Evolutionary conservation across 2,797 vertebrate species (phyloP), one percentile per base, ranked within the genome.

Genomic region (Sebastes oblongus): DNA sequence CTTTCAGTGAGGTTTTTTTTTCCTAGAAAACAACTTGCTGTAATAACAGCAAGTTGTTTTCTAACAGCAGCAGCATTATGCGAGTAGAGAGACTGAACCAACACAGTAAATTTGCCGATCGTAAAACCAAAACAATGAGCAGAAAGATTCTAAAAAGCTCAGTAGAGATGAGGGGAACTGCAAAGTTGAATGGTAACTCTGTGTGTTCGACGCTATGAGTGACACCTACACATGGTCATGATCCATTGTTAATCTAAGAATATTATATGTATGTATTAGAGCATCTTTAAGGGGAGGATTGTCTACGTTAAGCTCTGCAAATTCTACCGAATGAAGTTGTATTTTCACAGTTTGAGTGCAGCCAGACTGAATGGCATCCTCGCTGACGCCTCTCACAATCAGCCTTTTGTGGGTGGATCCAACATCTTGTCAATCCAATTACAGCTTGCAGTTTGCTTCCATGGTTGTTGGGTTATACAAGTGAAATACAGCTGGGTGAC

Each of bases 341-440:
- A 58, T 58, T 56, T 70, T 60, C 32, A 46, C 46, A 68, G 24
- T 64, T 34, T 36, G 16, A 39, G 67, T 18, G 29, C 20, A 72
- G 34, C 59, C 78, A 81, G 78, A 73, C 78, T 60, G 8, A 77
- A 72, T 36, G 60, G 60, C 64, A 22, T 12, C 79, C 25, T 58
- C 12, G 32, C 64, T 39, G 68, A 78, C 32, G 50, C 77, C 70
- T 75, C 16, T 77, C 69, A 74, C 67, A 64, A 66, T 78, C 78
- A 77, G 72, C 18, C 75, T 64, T 72, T 79, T 72, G 46, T 81
- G 65, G 81, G 75, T 20, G 75, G 83, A 72, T 70, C 54, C 69
- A 61, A 79, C 75, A 50, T 81, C 55, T 78, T 76, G 77, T 85
- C 80, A 78, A 25, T 85, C 72, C 65, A 86, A 71, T 81, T 81